Base-by-base conservation (phyloP, 2,113 vertebrate species). In the Ramphastos sulfuratus region DNA sequence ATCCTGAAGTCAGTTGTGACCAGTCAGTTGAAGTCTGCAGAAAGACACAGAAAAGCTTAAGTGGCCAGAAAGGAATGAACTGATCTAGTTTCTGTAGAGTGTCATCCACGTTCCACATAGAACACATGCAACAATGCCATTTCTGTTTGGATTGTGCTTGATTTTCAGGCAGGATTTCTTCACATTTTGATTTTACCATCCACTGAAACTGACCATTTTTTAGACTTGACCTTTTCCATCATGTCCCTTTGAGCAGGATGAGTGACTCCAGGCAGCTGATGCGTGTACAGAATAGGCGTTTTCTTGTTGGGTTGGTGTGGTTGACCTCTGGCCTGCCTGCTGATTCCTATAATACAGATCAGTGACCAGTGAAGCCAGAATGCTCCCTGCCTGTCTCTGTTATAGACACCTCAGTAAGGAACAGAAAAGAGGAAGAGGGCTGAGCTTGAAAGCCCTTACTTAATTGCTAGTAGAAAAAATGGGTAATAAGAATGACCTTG, bases 141-240 rank as follows among this genome's bases (percentile, higher is more conserved):
- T 75, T 82, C 60, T 33, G 30, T 79, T 74, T 75, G 10, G 50
- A 19, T 81, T 54, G 54, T 77, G 59, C 44, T 83, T 35, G 28
- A 83, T 92, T 86, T 94, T 91, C 61, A 75, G 58, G 81, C 10
- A 25, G 54, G 44, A 55, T 67, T 50, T 85, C 79, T 81, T 94
- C 37, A 21, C 39, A 4, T 92, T 88, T 70, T 82, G 46, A 84
- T 81, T 95, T 86, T 44, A 59, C 87, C 79, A 44, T 83, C 66
- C 48, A 25, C 84, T 71, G 74, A 81, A 96, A 94, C 75, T 87
- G 81, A 37, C 9, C 25, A 84, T 94, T 97, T 96, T 95, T 95
- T 90, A 95, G 96, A 95, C 95, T 97, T 97, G 97, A 97, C 97
- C 95, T 96, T 96, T 96, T 85, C 85, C 5, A 0, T 94, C 6